Evolutionary conservation across 2,888 invertebrate genomes (phyloP).

Genomic region (Leucophenga maculata): DNA sequence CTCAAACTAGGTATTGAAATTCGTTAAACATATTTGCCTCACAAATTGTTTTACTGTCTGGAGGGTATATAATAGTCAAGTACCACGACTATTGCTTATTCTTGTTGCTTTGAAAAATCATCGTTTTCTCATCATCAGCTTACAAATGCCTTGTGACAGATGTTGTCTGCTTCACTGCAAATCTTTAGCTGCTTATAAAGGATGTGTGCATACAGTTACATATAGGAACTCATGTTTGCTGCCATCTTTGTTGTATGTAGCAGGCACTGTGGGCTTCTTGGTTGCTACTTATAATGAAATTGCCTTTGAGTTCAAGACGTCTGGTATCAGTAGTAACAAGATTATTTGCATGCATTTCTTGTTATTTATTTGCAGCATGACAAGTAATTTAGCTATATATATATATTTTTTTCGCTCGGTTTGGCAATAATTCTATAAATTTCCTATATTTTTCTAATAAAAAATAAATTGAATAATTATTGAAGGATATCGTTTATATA

Average conservation of each 20-base stretch:
- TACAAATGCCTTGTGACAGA: conserved; percentile 10
- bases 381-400: conserved; percentile 8
- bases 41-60: too few species aligned
- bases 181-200: background rate
- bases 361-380: background rate
- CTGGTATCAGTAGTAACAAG: background rate
- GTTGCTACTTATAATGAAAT: background rate
- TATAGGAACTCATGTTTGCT: background rate
- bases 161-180: background rate
- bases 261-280: background rate
- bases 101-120: background rate
- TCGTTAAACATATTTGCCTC: too few species aligned
- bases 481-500: too few species aligned
- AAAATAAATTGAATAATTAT: too few species aligned
- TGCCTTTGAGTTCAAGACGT: background rate
- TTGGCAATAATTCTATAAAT: conserved; percentile 7
- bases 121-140: conserved; percentile 9
- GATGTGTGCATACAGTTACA: background rate
- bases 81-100: background rate
- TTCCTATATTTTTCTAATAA: too few species aligned
- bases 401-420: conserved; percentile 6
- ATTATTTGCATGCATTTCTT: background rate
- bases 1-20: too few species aligned
- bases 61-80: too few species aligned
- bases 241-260: background rate